Base-by-base conservation (phyloP, 2,888 invertebrate species). In the Conchocele bisecta region DNA sequence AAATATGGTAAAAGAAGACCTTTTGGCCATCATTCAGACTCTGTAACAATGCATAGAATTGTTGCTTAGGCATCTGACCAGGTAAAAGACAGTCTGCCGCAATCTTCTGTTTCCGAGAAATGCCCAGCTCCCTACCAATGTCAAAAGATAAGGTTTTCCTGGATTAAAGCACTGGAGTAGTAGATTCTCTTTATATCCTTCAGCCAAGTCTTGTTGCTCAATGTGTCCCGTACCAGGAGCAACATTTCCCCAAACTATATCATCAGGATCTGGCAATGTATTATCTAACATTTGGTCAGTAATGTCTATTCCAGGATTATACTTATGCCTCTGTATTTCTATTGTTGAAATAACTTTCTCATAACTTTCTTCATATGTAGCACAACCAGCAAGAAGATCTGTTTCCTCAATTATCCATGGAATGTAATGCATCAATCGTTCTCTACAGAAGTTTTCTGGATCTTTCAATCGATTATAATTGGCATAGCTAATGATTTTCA, bases 371-470 rank as follows among this genome's bases (percentile, higher is more conserved):
- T 71, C 65, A 65, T 53, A 75, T 13, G 64, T 29, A 11, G 31
- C 7, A 33, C 24, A 67, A 15, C 50, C 58, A 20, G 13, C 39
- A 7, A 71, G 9, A 11, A 78, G 29, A 28, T 48, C 48, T n/a
- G 66, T 28, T 20, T 74, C 85, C 59, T 86, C 86, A 53, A 83
- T 54, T 42, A 85, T 44, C 87, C 87, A 89, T 5, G 83, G 79
- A 0, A 70, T 29, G 59, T 70, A 88, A 2, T 89, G 68, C 86
- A 87, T 85, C 0, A 86, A 15, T 28, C 79, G 60, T 48, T 85
- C 80, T 15, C 87, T 61, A 53, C 70, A 83, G 59, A 75, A 82
- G 42, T 88, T 79, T 13, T 77, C 53, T 15, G 63, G 42, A 33
- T 88, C 84, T 31, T 50, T 35, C 33, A 67, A 26, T 7, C 58